Evolutionary conservation across 2,797 vertebrate species (phyloP), one percentile per base, ranked within the genome.

Genomic region (Sciaenops ocellatus): DNA sequence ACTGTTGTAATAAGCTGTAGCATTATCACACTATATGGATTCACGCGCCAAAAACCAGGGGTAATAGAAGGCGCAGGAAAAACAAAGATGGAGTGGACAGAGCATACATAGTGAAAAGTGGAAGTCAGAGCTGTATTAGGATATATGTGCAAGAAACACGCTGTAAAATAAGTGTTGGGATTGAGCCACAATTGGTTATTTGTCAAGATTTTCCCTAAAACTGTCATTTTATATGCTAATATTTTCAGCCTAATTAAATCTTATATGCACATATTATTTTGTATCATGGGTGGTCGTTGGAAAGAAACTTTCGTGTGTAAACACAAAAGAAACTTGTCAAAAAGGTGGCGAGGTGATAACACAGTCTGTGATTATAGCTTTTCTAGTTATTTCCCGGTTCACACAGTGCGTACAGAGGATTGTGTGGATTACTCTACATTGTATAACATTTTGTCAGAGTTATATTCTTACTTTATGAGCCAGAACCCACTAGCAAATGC

Each of bases 21-120:
- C 75, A 83, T 85, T 83, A 87, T 74, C 52, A 41, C 62, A 87
- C 81, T 79, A 41, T 69, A 89, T 86, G 77, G 87, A 84, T 90
- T 85, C 84, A 90, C 28, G 76, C 76, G 15, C 70, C 79, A 75
- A 82, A 76, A 86, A 71, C 22, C 82, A 83, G 63, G 46, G 46
- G 51, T 82, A 85, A 85, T 89, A 69, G 80, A 88, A 88, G 72
- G 55, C 38, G 78, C 55, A 68, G 63, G 67, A 73, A 83, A 71
- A 51, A 17, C 15, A 68, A 26, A 87, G 64, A 52, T 16, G 28
- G 52, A 82, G 74, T 17, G 67, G 77, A 78, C 70, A 13, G 60
- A 63, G 67, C 9, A 1, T 30, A 30, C 34, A 54, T 0, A 17
- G 64, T 1, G 74, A 70, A 72, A 46, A 62, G 66, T 56, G 60